These are phyloP conservation scores for Sebastes wilsoni DNA, from an alignment of 2,797 vertebrate species.

Conservation along the genomic window DNA sequence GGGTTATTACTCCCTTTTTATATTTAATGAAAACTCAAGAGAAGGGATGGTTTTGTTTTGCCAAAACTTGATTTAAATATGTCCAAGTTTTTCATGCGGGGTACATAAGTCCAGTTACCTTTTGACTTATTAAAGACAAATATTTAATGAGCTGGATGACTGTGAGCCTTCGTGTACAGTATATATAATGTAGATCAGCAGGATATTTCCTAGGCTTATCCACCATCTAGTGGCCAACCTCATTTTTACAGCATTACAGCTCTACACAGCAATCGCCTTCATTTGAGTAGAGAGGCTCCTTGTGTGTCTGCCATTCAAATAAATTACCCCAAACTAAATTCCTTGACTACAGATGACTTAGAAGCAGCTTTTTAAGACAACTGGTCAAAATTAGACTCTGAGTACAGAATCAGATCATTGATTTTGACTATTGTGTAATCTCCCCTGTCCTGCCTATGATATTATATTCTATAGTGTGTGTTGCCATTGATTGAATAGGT, in stretches of 20 bases:
- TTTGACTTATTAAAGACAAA: neutral
- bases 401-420: neutral
- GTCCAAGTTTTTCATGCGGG: neutral
- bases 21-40: neutral
- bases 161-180: neutral
- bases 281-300: neutral
- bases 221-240: conserved; percentile 59
- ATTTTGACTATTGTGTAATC: neutral
- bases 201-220: neutral
- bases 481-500: neutral
- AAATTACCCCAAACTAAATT: neutral
- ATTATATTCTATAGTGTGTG: neutral
- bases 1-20: neutral
- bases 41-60: too few relatives aligned
- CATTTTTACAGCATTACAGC: neutral
- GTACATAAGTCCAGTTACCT: neutral
- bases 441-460: neutral
- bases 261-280: neutral
- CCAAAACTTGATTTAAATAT: neutral
- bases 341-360: neutral
- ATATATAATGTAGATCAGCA: neutral
- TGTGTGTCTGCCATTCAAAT: neutral
- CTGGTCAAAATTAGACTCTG: neutral
- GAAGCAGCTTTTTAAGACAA: neutral
- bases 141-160: neutral